Evolutionary conservation across 2,113 vertebrate species (phyloP).

Genomic region (Notiomystis cincta): DNA sequence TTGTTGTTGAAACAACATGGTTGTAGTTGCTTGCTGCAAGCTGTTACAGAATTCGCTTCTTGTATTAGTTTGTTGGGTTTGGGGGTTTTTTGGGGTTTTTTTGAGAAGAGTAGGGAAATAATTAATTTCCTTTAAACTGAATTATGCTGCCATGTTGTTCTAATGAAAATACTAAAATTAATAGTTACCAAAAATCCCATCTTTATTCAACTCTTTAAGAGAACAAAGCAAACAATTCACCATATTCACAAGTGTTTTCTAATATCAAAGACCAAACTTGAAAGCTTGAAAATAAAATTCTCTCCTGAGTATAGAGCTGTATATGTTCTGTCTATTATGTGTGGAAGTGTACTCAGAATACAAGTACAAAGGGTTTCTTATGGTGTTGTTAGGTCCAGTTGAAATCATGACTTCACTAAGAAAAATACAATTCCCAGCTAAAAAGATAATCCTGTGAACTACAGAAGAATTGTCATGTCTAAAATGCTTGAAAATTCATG

Average conservation of each 20-base stretch:
- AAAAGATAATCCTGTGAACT: background rate
- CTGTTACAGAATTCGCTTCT: background rate
- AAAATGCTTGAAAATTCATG: background rate
- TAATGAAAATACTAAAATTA: background rate
- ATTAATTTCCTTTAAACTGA: background rate
- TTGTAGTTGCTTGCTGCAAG: background rate
- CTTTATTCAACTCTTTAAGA: background rate
- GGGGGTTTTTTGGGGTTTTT: fast-evolving
- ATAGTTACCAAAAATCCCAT: background rate
- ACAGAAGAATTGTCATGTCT: background rate
- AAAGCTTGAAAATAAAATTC: background rate
- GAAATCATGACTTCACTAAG: background rate
- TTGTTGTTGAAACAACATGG: background rate
- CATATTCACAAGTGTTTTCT: background rate
- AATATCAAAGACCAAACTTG: background rate
- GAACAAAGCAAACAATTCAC: background rate
- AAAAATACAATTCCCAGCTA: background rate
- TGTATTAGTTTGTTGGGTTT: background rate
- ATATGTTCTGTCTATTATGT: background rate
- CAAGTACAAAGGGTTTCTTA: background rate
- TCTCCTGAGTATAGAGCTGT: background rate
- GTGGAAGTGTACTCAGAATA: background rate
- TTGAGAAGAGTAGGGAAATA: background rate
- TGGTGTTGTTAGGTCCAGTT: background rate
- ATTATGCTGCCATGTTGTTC: background rate